Base-by-base conservation (phyloP, 2,113 vertebrate genomes). In the Daubentonia madagascariensis region DNA sequence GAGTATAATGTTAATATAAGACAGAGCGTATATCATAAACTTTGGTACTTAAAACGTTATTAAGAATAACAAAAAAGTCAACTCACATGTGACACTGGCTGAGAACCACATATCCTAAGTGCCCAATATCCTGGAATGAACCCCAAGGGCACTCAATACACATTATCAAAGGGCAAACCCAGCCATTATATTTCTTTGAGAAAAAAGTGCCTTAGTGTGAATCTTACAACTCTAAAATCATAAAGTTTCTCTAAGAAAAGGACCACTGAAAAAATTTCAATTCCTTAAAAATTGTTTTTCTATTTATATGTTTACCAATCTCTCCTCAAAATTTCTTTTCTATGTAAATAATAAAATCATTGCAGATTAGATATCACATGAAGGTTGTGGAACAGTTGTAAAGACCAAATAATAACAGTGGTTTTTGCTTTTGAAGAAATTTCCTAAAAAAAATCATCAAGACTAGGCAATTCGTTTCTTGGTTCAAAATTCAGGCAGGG, bases 211-310 rank as follows among this genome's bases (percentile, higher is more conserved):
- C 67, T 90, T 65, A 70, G 75, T 70, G n/a, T 80, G 50, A 28
- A 25, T 92, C 75, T 92, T 48, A 76, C 4, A 88, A 91, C 35
- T 87, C 30, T 87, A 70, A 35, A 93, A 45, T 85, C 35, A 76
- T 11, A 90, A 89, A 40, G 25, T 73, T 93, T 89, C 59, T 91
- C 8, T 79, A 96, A 94, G 63, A 87, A 92, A 94, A 94, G 68
- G 3, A 89, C 30, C 75, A 93, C 83, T 89, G 37, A 28, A 89
- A 94, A 83, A 59, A 32, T 50, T 48, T 35, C 25, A 96, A 78
- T 57, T 89, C 72, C 54, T 96, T 88, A 90, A 94, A 94, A 92
- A 78, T 14, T 78, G 14, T 54, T 79, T 73, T 79, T 61, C 10
- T 40, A 78, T 40, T 80, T 94, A 28, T 1, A 96, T 48, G 12